Percentiles rank a stretch among this genome's conserved stretches.
Conservation (phyloP, 1,140 invertebrate species). For the Monomorium pharaonis region DNA sequence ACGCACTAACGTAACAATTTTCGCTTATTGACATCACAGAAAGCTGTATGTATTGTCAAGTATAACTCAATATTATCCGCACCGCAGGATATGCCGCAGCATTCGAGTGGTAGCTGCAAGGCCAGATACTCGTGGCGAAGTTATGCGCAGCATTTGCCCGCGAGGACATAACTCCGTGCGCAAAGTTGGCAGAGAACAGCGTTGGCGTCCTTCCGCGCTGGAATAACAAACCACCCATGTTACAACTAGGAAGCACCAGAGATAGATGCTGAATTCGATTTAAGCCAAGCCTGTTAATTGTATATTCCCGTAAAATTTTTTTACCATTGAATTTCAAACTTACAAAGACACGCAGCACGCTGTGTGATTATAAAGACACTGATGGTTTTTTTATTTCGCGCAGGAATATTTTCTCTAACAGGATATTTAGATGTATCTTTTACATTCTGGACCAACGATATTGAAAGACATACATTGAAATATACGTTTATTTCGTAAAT, state of each 20-base stretch:
- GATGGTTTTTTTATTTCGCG: slow-evolving; percentile 21
- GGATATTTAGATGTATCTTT: slow-evolving; percentile 45
- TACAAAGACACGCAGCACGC: no score
- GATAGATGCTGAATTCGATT: slow-evolving; percentile 62
- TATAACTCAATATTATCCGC: slow-evolving; percentile 67
- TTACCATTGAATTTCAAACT: no score
- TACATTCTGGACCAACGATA: slow-evolving; percentile 50
- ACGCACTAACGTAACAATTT: not conserved
- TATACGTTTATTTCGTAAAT: not conserved
- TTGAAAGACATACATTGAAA: not conserved
- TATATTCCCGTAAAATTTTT: slow-evolving; percentile 1
- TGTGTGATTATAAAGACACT: not conserved
- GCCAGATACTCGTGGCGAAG: slow-evolving; percentile 59
- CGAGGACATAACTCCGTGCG: slow-evolving; percentile 72
- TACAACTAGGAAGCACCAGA: slow-evolving; percentile 51
- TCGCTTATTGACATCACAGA: slow-evolving; percentile 23
- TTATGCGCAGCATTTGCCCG: slow-evolving; percentile 73
- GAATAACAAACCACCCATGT: slow-evolving; percentile 70
- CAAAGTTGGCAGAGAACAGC: slow-evolving; percentile 72
- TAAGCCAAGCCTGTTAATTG: slow-evolving; percentile 39
- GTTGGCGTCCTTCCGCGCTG: slow-evolving; percentile 56
- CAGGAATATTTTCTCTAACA: slow-evolving; percentile 58
- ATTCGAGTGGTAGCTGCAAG: slow-evolving; percentile 42
- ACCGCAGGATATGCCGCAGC: slow-evolving; percentile 49
- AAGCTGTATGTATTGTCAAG: slow-evolving; percentile 43